phyloP scores from a whole-genome alignment of 2,888 invertebrate genomes.

The Chaitophorus viminalis region DNA sequence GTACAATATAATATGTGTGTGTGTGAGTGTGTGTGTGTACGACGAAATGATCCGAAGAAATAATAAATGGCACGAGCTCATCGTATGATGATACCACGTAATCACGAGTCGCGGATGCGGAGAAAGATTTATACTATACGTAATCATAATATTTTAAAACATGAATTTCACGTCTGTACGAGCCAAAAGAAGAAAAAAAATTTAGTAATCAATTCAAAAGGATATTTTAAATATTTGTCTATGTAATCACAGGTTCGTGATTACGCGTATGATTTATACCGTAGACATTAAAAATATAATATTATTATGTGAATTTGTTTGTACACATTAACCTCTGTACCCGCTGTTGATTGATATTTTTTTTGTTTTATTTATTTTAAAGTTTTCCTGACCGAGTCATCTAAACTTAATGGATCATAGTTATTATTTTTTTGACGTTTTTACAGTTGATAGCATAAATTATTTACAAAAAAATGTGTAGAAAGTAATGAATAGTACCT shows the following conservation, averaged over 20 bases:
- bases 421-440: no score
- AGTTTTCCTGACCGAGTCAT: no score
- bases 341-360: no score
- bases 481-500: no score
- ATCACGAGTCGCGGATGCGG: neutral
- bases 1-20: neutral
- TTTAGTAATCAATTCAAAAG: neutral
- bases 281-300: neutral
- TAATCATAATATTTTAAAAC: conserved; percentile 17
- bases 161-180: neutral
- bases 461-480: no score
- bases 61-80: neutral
- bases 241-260: neutral
- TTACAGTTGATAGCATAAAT: no score
- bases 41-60: neutral
- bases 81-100: neutral
- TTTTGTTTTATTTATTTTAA: no score
- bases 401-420: no score
- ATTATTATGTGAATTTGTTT: neutral
- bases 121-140: conserved; percentile 21
- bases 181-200: neutral
- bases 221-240: neutral
- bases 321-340: conserved; percentile 13
- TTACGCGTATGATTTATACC: neutral
- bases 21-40: neutral